Base-by-base conservation (phyloP, 1,140 invertebrate species). In the Latrodectus geometricus region DNA sequence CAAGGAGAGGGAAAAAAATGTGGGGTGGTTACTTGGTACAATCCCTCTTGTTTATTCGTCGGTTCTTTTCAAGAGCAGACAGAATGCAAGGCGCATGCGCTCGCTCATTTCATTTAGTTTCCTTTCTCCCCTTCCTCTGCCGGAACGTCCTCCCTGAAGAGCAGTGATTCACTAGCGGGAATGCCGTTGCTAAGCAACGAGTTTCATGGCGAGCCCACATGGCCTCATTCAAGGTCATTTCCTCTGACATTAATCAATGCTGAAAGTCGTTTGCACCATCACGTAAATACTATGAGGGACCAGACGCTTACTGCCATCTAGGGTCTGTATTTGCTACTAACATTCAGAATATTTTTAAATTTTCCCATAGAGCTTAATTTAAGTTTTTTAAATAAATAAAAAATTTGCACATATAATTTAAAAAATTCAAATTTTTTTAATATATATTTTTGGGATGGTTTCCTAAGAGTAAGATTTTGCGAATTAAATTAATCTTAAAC, bases 151-250 rank as follows among this genome's bases (percentile, higher is more conserved):
- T 35, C 70, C 35, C 74, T n/a, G 20, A 12, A 66, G 11, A 78
- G 35, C 17, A 78, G 48, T 78, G 76, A 78, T 66, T 78, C 76
- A 78, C 56, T 23, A 15, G 9, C 14, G 76, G 50, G 76, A 78
- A 78, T 78, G 76, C 76, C 76, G 76, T 78, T 78, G 76, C 76
- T 78, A 78, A 35, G 76, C 56, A 65, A 78, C 76, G 35, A 68
- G 48, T 56, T 68, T 9, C 50, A 68, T 78, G 76, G 76, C 21
- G 76, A 65, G 76, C 61, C 21, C 75, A 65, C 56, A 65, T 61
- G 54, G 54, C 76, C 35, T 69, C 50, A n/a, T 78, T 78, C 76
- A 78, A 78, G 76, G 76, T 78, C 76, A 78, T 50, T 78, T 78
- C 61, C 35, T 78, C 61, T 35, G 50, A 49, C 76, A 50, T 78